These are phyloP conservation scores for Ahaetulla prasina DNA, from an alignment of 2,113 vertebrate genomes.

Conservation along the genomic window DNA sequence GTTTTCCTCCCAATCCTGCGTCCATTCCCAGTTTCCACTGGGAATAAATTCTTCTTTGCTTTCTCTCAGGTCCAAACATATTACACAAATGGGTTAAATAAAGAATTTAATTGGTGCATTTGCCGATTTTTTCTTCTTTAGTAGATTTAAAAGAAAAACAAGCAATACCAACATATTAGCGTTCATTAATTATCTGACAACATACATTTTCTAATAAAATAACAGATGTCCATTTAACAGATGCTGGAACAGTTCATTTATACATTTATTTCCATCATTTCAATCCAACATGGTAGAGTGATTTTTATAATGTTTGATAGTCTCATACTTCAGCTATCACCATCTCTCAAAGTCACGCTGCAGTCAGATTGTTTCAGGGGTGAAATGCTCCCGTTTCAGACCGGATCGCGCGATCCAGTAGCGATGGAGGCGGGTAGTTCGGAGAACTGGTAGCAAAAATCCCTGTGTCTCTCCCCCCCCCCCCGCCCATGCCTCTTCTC, in stretches of 20 bases:
- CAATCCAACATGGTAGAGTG: background rate
- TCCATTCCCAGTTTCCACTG: background rate
- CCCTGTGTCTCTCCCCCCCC: too few relatives aligned
- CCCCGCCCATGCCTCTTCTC: too few relatives aligned
- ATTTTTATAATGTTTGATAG: slow-evolving; percentile 1
- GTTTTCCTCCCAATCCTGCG: slow-evolving; percentile 6
- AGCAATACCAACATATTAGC: slow-evolving; percentile 28
- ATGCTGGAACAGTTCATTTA: slow-evolving; percentile 22
- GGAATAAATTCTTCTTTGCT: slow-evolving; percentile 49
- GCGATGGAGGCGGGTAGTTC: too few relatives aligned
- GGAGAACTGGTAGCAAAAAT: too few relatives aligned
- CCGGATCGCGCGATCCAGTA: too few relatives aligned
- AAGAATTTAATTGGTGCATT: slow-evolving; percentile 15
- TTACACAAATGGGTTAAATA: slow-evolving; percentile 40
- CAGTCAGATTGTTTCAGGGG: too few relatives aligned
- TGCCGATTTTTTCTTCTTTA: background rate
- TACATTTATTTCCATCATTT: slow-evolving; percentile 11
- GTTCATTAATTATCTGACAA: slow-evolving; percentile 26
- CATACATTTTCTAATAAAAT: slow-evolving; percentile 14
- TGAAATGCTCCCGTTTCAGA: too few relatives aligned
- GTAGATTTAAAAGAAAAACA: slow-evolving; percentile 12
- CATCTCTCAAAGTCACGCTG: background rate
- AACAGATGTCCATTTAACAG: slow-evolving; percentile 12
- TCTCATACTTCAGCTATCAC: slow-evolving; percentile 3
- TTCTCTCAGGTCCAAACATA: slow-evolving; percentile 54